Percentiles rank a stretch among this genome's conserved stretches.
Conservation (phyloP, 2,113 vertebrate genomes). For the Benitochromis conjunctus region DNA sequence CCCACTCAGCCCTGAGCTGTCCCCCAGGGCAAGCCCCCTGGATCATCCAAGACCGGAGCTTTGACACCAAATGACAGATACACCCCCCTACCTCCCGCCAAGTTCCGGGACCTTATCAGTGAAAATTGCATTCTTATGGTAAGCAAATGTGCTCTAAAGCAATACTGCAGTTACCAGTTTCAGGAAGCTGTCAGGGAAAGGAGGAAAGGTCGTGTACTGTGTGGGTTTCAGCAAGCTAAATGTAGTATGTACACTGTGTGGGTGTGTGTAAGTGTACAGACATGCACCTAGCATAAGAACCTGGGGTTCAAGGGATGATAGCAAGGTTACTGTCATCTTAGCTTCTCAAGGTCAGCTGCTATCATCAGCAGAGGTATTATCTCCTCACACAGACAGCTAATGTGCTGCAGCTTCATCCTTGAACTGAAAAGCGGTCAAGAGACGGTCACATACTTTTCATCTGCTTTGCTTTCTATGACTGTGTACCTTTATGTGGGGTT, state of each 20-base stretch:
- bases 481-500: not conserved
- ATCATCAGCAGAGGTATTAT: constrained; percentile 58
- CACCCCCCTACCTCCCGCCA: constrained; percentile 55
- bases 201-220: constrained; percentile 59
- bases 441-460: constrained; percentile 7
- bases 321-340: constrained; percentile 51
- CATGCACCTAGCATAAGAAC: not conserved
- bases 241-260: not conserved
- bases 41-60: constrained; percentile 70
- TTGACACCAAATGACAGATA: constrained; percentile 70
- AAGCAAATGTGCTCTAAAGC: constrained; percentile 73
- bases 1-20: constrained; percentile 68
- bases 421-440: constrained; percentile 7
- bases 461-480: not conserved
- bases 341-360: constrained; percentile 57
- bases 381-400: constrained; percentile 48
- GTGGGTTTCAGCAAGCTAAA: constrained; percentile 45
- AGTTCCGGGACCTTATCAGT: constrained; percentile 72
- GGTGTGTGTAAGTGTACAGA: not conserved
- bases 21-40: constrained; percentile 70
- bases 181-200: constrained; percentile 57
- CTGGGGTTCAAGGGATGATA: constrained; percentile 47
- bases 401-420: constrained; percentile 49
- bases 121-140: constrained; percentile 79
- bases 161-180: constrained; percentile 65